Percentiles rank a stretch among this genome's conserved stretches.
phyloP scores from a whole-genome alignment of 1,140 invertebrate species.

The Drosophila novamexicana region DNA sequence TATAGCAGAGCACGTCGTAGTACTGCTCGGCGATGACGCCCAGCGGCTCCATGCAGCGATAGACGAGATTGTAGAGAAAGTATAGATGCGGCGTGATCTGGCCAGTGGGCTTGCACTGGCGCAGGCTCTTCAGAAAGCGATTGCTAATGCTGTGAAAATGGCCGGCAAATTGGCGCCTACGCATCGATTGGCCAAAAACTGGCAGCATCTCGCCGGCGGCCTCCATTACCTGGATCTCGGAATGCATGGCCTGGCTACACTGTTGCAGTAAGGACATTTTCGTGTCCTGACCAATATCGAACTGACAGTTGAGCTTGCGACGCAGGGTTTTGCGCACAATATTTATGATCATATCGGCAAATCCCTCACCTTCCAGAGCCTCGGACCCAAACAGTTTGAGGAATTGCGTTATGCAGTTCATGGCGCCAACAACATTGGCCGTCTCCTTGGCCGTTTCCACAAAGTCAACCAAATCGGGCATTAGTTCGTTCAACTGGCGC shows the following conservation, averaged over 20 bases:
- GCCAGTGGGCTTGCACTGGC: neutral
- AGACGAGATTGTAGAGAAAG: slow-evolving; percentile 17
- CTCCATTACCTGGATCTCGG: slow-evolving; percentile 26
- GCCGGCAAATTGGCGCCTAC: slow-evolving; percentile 14
- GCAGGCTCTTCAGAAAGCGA: slow-evolving; percentile 12
- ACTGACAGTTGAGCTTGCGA: slow-evolving; percentile 32
- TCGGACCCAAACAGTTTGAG: slow-evolving; percentile 16
- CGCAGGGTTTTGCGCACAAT: slow-evolving; percentile 20
- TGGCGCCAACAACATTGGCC: slow-evolving; percentile 5
- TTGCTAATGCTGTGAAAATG: slow-evolving; percentile 14
- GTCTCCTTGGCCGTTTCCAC: slow-evolving; percentile 24
- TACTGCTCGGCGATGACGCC: slow-evolving; percentile 24
- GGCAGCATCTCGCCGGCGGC: slow-evolving; percentile 16
- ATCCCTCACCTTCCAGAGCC: slow-evolving; percentile 13
- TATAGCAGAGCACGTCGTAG: slow-evolving; percentile 24
- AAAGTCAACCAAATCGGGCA: slow-evolving; percentile 19
- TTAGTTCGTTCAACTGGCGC: slow-evolving; percentile 2
- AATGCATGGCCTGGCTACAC: slow-evolving; percentile 24
- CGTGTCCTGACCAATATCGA: slow-evolving; percentile 8
- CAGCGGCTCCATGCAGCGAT: slow-evolving; percentile 24
- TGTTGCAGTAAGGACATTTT: slow-evolving; percentile 11
- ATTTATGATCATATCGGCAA: slow-evolving; percentile 13
- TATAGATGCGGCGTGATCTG: neutral
- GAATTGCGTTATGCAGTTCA: slow-evolving; percentile 11
- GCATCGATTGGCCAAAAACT: slow-evolving; percentile 14